Evolutionary conservation across 2,113 vertebrate genomes (phyloP), one percentile per base, ranked within the genome.

Genomic region (Phalacrocorax carbo): DNA sequence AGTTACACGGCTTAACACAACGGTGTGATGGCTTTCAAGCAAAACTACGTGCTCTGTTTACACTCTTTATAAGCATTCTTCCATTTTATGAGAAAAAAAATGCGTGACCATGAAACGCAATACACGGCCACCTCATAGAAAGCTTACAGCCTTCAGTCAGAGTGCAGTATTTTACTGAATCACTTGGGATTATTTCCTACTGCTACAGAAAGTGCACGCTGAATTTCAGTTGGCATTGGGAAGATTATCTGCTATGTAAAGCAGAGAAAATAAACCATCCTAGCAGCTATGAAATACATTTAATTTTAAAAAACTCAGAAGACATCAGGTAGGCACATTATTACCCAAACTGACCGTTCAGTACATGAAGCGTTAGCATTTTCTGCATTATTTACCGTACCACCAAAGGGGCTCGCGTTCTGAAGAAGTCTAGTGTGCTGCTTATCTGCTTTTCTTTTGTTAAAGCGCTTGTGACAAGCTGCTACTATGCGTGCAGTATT

Each of bases 11-110:
- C 40, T 5, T 5, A 19, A 17, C 21, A 16, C 4, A 1, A 13
- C 2, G 1, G 61, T 7, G 2, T 12, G 11, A 46, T 13, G 27
- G n/a, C 52, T 18, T 13, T 6, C 48, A 8, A 19, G 20, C 25
- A 26, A 10, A 38, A 21, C 51, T 6, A 7, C 46, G 8, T 13
- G 25, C 19, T 65, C 46, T 15, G 7, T 18, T 52, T 29, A 30
- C 34, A 10, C 49, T 29, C 21, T 11, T 66, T 4, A n/a, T 6
- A 19, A 55, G 42, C 51, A 40, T 48, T 25, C 44, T 30, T 25
- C 29, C 23, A 8, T 13, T 51, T 21, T 7, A 36, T 2, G 21
- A 36, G n/a, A 25, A 36, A 61, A 32, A 6, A 8, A 6, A 10
- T 2, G 32, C 2, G 16, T 22, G 42, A 6, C 38, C 32, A 22